A percentile compares a stretch with the other conserved stretches of the same genome.
Evolutionary conservation across 2,888 invertebrate genomes (phyloP).

Genomic region (Lordiphosa fenestrarum): DNA sequence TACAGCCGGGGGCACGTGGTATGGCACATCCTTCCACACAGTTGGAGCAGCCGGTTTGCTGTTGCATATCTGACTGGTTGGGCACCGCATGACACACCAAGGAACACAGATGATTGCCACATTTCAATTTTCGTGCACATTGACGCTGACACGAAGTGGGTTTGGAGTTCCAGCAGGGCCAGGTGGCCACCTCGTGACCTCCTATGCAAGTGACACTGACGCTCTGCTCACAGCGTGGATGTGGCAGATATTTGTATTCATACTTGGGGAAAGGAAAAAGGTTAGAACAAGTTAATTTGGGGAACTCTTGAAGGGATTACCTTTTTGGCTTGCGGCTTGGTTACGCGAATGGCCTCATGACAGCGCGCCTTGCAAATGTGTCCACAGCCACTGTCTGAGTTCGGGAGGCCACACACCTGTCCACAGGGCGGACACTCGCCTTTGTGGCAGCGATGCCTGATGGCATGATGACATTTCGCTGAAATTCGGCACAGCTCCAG

Average conservation of each 20-base stretch:
- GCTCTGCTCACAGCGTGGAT: slow-evolving; percentile 87
- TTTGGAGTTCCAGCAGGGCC: slow-evolving; percentile 86
- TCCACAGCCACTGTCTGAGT: slow-evolving; percentile 67
- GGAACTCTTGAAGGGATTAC: slow-evolving; percentile 20
- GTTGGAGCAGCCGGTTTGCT: slow-evolving; percentile 82
- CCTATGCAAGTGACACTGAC: slow-evolving; percentile 88
- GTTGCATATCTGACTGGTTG: slow-evolving; percentile 80
- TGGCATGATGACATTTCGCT: slow-evolving; percentile 92
- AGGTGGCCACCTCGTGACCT: slow-evolving; percentile 85
- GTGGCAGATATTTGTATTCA: slow-evolving; percentile 83
- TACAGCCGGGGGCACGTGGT: slow-evolving; percentile 87
- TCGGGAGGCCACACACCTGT: slow-evolving; percentile 85
- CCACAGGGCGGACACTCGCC: slow-evolving; percentile 91
- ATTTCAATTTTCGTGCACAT: slow-evolving; percentile 87
- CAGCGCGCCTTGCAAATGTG: slow-evolving; percentile 88
- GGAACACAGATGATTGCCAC: slow-evolving; percentile 89
- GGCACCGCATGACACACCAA: slow-evolving; percentile 86
- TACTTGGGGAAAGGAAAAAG: slow-evolving; percentile 55
- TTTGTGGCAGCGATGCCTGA: slow-evolving; percentile 90
- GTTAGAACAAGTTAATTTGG: too few species aligned
- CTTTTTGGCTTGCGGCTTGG: slow-evolving; percentile 44
- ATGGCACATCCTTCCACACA: slow-evolving; percentile 84
- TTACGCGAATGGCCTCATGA: slow-evolving; percentile 87
- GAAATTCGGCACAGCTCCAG: slow-evolving; percentile 87
- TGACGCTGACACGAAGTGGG: slow-evolving; percentile 89